These are phyloP conservation scores for Dendrocincla fuliginosa DNA, from an alignment of 2,797 vertebrate genomes.

Conservation along the genomic window DNA sequence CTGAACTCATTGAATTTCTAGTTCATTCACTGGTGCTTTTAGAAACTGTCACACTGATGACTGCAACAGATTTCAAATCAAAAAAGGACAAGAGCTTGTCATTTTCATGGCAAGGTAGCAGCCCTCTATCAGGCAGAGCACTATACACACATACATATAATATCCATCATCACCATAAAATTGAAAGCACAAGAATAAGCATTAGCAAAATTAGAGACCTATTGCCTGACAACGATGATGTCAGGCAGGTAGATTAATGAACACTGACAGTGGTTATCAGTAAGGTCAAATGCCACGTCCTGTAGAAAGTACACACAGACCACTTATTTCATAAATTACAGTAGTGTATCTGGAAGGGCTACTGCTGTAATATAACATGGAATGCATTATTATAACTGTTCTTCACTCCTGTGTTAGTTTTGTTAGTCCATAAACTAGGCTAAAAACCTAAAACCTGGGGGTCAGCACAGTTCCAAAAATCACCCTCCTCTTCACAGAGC, in stretches of 20 bases:
- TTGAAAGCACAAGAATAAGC: background rate
- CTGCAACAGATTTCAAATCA: background rate
- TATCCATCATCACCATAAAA: background rate
- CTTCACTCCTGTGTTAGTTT: background rate
- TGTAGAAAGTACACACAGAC: background rate
- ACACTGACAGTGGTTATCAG: background rate
- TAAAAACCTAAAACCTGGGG: accelerated
- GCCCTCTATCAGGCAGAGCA: background rate
- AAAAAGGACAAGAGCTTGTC: background rate
- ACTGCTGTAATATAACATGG: background rate
- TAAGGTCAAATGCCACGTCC: background rate
- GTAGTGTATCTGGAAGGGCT: background rate
- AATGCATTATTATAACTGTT: background rate
- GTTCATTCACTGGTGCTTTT: background rate
- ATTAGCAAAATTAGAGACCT: background rate
- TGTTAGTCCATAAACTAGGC: background rate
- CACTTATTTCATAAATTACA: background rate
- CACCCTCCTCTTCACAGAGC: background rate
- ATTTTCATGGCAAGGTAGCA: background rate
- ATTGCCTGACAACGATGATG: background rate
- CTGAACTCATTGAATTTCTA: background rate
- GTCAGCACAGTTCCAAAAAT: background rate
- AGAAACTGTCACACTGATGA: background rate
- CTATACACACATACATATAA: background rate
- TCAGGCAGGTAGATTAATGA: background rate